A percentile compares a stretch with the other conserved stretches of the same genome.
Evolutionary conservation across 2,888 invertebrate genomes (phyloP).

Genomic region (Thumatha senex): DNA sequence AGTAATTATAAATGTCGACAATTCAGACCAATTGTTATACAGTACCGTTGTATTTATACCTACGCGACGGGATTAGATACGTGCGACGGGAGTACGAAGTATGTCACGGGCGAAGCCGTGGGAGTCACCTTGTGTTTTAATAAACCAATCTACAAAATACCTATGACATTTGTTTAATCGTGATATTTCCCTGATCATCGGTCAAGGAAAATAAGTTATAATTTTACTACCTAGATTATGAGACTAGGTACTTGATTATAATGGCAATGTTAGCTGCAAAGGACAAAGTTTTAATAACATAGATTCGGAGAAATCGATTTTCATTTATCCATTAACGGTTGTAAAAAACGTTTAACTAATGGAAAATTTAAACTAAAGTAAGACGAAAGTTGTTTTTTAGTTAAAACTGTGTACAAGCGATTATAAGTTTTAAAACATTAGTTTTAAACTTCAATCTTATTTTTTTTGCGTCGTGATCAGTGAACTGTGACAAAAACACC

Average conservation of each 20-base stretch:
- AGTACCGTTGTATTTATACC: no score
- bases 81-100: no score
- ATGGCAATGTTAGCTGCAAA: no score
- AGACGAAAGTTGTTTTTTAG: conserved; percentile 36
- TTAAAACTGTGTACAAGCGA: neutral
- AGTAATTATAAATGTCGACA: no score
- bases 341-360: conserved; percentile 1
- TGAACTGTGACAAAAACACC: conserved; percentile 2
- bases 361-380: conserved; percentile 1
- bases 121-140: no score
- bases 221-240: neutral
- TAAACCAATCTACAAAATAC: neutral
- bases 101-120: no score
- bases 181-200: neutral
- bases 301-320: neutral
- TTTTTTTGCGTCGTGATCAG: neutral
- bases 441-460: neutral
- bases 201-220: neutral
- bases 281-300: neutral
- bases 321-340: neutral
- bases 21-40: no score
- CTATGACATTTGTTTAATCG: neutral
- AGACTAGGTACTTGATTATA: no score
- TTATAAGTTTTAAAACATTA: neutral
- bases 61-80: no score